These are phyloP conservation scores for Labroides dimidiatus DNA, from an alignment of 2,797 vertebrate species.

Conservation along the genomic window DNA sequence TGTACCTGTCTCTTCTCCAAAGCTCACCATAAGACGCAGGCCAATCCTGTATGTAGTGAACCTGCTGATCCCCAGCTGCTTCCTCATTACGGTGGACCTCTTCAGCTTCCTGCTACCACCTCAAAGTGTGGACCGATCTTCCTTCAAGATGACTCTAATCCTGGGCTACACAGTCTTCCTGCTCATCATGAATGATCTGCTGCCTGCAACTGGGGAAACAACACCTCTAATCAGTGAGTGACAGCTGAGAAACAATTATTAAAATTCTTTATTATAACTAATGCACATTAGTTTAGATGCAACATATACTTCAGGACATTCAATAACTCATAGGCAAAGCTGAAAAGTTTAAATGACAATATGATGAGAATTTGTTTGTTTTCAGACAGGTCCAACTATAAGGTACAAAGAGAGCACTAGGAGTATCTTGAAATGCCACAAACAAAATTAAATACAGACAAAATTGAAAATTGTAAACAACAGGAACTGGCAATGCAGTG, in stretches of 20 bases:
- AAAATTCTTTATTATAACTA: too few species aligned
- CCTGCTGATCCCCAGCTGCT: conserved; percentile 82
- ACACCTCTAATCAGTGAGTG: conserved; percentile 81
- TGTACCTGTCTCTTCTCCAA: not conserved
- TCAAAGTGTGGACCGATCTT: conserved; percentile 70
- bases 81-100: conserved; percentile 83
- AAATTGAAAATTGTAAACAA: too few species aligned
- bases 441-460: too few species aligned
- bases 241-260: not conserved
- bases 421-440: too few species aligned
- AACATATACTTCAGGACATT: too few species aligned
- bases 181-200: conserved; percentile 83
- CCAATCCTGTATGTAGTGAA: conserved; percentile 77
- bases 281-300: too few species aligned
- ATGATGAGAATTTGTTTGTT: too few species aligned
- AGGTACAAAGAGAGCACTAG: too few species aligned
- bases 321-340: too few species aligned
- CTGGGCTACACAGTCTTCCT: conserved; percentile 86
- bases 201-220: conserved; percentile 75
- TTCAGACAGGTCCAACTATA: too few species aligned
- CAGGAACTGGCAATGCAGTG: too few species aligned
- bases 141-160: conserved; percentile 88
- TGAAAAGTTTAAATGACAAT: too few species aligned
- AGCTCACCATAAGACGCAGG: conserved; percentile 72
- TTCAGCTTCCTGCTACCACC: conserved; percentile 85